Evolutionary conservation across 2,113 vertebrate genomes (phyloP).

Genomic region (Toxostoma redivivum): DNA sequence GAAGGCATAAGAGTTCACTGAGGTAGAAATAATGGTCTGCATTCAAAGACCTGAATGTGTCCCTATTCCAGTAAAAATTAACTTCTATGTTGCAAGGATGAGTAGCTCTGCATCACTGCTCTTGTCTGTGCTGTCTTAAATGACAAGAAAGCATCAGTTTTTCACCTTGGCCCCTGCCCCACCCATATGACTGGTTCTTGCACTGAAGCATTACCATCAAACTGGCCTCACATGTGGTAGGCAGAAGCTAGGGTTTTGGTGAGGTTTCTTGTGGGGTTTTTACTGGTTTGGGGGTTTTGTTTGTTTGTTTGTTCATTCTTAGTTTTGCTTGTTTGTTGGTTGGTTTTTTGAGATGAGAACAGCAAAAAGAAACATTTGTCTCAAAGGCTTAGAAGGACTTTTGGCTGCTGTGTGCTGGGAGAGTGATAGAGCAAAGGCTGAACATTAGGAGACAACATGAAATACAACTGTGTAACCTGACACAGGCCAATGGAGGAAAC

Average conservation of each 20-base stretch:
- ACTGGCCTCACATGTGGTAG: not conserved
- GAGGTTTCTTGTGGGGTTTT: not conserved
- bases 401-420: not conserved
- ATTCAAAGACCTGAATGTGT: not conserved
- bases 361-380: not conserved
- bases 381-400: not conserved
- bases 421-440: not conserved
- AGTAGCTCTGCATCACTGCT: not conserved
- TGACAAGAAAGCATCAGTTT: not conserved
- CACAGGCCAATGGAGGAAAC: not conserved
- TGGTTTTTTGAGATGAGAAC: not conserved
- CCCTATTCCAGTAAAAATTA: not conserved
- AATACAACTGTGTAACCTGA: not conserved
- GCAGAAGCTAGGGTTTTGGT: not conserved
- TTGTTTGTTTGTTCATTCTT: not conserved
- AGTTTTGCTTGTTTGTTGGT: not conserved
- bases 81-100: not conserved
- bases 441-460: not conserved
- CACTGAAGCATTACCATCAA: not conserved
- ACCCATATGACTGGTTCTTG: accelerated
- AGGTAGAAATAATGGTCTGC: not conserved
- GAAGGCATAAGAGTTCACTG: not conserved
- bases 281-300: not conserved
- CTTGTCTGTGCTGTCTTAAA: not conserved
- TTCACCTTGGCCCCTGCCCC: not conserved